Percentiles rank a stretch among this genome's conserved stretches.
Evolutionary conservation across 1,140 invertebrate species (phyloP).

Genomic region (Drosophila azteca): DNA sequence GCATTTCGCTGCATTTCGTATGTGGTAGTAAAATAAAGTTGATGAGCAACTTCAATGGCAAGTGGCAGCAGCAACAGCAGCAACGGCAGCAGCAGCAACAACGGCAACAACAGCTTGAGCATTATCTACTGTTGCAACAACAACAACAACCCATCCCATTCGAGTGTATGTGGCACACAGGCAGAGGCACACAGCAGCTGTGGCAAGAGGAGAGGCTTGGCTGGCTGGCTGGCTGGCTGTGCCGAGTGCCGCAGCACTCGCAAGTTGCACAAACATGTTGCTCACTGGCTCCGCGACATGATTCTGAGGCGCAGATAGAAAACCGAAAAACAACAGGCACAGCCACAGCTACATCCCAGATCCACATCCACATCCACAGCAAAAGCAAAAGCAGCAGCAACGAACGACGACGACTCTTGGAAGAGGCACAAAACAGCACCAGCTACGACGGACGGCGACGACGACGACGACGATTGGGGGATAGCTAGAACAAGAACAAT

Average conservation of each 20-base stretch:
- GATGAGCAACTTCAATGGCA: conserved; percentile 76
- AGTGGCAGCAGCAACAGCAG: conserved; percentile 59
- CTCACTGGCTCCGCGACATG: conserved; percentile 79
- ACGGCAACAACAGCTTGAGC: conserved; percentile 36
- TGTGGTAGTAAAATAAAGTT: conserved; percentile 66
- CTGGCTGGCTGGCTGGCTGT: conserved; percentile 31
- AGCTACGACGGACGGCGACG: no score
- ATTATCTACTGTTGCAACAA: conserved; percentile 56
- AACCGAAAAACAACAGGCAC: conserved; percentile 61
- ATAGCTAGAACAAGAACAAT: conserved; percentile 71
- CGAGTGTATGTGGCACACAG: conserved; percentile 63
- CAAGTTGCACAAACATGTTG: conserved; percentile 77
- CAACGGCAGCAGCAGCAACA: conserved; percentile 52
- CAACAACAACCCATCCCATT: conserved; percentile 25
- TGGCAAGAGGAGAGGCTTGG: conserved; percentile 60
- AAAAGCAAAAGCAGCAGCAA: conserved; percentile 18
- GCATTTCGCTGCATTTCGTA: conserved; percentile 38
- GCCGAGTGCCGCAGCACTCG: conserved; percentile 74
- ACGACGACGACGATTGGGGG: conserved; percentile 13
- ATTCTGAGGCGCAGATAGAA: conserved; percentile 79
- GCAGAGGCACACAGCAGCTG: conserved; percentile 40
- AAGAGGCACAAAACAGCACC: no score
- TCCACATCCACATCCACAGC: no score
- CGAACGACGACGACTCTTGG: conserved; percentile 28
- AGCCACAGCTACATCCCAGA: no score